Conservation (phyloP, 2,797 vertebrate genomes). For the Sebastes wilsoni region DNA sequence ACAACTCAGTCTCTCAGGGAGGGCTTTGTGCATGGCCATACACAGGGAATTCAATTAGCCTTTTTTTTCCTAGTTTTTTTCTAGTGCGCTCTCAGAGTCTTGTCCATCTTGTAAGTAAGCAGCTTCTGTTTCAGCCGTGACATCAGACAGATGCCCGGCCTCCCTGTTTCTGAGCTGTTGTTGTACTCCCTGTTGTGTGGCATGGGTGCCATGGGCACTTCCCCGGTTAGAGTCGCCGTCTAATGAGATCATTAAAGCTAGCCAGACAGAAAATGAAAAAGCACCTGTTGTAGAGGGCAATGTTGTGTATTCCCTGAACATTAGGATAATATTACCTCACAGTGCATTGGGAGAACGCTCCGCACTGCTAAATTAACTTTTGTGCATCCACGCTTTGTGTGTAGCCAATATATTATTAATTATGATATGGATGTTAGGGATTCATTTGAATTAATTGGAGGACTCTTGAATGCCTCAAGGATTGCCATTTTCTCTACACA, state of each 20-base stretch:
- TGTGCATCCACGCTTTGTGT: slow-evolving; percentile 25
- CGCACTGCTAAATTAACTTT: slow-evolving; percentile 65
- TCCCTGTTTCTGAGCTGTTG: slow-evolving; percentile 22
- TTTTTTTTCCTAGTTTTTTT: neutral
- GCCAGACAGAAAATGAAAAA: slow-evolving; percentile 78
- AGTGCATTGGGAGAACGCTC: slow-evolving; percentile 38
- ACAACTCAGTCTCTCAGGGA: slow-evolving; percentile 55
- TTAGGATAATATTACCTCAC: slow-evolving; percentile 49
- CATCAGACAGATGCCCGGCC: slow-evolving; percentile 55
- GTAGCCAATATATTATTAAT: slow-evolving; percentile 60
- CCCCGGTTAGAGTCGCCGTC: slow-evolving; percentile 51
- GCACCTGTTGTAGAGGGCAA: slow-evolving; percentile 72
- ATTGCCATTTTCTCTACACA: neutral
- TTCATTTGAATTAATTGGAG: slow-evolving; percentile 66
- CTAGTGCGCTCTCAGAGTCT: slow-evolving; percentile 14
- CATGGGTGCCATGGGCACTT: slow-evolving; percentile 51
- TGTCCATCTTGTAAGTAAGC: slow-evolving; percentile 59
- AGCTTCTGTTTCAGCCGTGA: slow-evolving; percentile 40
- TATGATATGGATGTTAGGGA: slow-evolving; percentile 51
- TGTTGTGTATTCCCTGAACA: slow-evolving; percentile 69
- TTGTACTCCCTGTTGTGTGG: slow-evolving; percentile 46
- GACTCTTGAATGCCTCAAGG: slow-evolving; percentile 26
- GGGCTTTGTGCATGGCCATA: slow-evolving; percentile 28
- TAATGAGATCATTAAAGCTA: slow-evolving; percentile 79
- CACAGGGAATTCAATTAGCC: slow-evolving; percentile 68